Conservation (phyloP, 2,797 vertebrate species). For the Manis crassicaudata region DNA sequence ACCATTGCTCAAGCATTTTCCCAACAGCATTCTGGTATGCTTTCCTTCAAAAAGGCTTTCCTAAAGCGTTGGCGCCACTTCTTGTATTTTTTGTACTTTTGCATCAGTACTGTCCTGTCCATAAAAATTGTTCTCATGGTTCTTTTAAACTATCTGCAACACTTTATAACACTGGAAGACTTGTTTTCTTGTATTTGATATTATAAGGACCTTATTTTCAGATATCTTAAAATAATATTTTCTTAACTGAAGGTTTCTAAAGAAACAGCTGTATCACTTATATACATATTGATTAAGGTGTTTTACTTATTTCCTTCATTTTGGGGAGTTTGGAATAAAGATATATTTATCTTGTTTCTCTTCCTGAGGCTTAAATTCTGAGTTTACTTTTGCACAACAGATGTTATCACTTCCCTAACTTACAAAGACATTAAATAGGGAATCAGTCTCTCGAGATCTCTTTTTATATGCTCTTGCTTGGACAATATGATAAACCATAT, state of each 20-base stretch:
- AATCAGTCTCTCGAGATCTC: not conserved
- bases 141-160: not conserved
- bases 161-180: not conserved
- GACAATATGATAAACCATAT: not conserved
- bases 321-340: not conserved
- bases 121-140: not conserved
- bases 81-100: not conserved
- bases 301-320: conserved; percentile 10
- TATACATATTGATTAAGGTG: not conserved
- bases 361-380: not conserved
- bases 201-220: not conserved
- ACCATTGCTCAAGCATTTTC: not conserved
- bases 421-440: not conserved
- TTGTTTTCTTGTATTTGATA: not conserved
- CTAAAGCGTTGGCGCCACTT: not conserved
- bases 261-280: not conserved
- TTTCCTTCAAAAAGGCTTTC: not conserved
- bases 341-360: conserved; percentile 37
- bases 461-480: not conserved
- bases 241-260: conserved; percentile 37
- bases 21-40: not conserved
- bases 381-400: conserved; percentile 23
- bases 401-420: not conserved
- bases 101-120: not conserved
- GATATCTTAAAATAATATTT: conserved; percentile 28